Evolutionary conservation across 2,113 vertebrate species (phyloP).

Genomic region (Sclerurus mexicanus): DNA sequence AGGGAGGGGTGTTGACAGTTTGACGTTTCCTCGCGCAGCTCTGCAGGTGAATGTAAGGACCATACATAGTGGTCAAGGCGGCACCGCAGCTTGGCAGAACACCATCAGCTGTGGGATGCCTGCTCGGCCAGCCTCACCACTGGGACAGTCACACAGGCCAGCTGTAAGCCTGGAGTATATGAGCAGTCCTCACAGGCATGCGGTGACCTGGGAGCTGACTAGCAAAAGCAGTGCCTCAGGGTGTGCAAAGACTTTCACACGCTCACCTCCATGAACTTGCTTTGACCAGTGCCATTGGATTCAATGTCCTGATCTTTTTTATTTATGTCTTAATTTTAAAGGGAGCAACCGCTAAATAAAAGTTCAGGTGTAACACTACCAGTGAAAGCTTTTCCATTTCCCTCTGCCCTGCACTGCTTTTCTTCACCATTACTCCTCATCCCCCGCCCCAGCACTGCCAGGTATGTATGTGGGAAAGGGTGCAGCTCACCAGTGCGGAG

Average conservation of each 20-base stretch:
- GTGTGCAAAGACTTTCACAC: not conserved
- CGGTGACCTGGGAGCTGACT: not conserved
- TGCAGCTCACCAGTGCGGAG: not conserved
- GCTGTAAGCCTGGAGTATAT: accelerated
- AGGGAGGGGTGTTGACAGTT: not conserved
- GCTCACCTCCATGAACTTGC: not conserved
- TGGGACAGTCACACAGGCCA: not conserved
- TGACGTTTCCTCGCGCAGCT: not conserved
- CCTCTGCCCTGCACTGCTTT: not conserved
- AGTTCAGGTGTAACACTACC: not conserved
- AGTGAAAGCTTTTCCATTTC: not conserved
- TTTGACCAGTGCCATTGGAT: not conserved
- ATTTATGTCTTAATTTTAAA: not conserved
- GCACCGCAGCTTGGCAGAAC: not conserved
- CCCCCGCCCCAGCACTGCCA: not conserved
- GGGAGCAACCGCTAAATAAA: not conserved
- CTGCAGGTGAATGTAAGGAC: not conserved
- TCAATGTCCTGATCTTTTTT: not conserved
- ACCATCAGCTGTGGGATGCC: not conserved
- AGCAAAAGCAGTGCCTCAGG: not conserved
- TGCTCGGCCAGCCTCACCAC: not conserved
- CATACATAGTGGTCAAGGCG: accelerated
- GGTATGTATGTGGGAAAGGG: not conserved
- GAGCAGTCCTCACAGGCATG: not conserved
- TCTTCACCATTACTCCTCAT: not conserved